Evolutionary conservation across 2,888 invertebrate genomes (phyloP).

Genomic region (Melanchra persicariae): DNA sequence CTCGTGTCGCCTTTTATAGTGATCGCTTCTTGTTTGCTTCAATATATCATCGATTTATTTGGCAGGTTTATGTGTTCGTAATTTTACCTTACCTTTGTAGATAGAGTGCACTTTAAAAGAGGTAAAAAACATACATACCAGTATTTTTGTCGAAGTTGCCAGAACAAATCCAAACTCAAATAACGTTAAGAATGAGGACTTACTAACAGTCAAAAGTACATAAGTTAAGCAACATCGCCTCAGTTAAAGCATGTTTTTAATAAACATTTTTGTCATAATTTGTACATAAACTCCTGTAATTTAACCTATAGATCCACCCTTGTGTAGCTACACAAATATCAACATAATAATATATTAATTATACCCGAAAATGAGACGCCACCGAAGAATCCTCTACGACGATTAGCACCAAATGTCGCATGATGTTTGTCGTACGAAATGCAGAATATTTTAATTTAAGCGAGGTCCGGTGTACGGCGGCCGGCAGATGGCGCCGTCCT

Average conservation of each 20-base stretch:
- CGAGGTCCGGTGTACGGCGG: constrained; percentile 69
- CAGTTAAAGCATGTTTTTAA: too few species aligned
- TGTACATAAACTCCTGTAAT: neutral
- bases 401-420: constrained; percentile 85
- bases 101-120: neutral
- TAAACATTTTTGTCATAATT: neutral
- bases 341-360: neutral
- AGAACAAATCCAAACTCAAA: too few species aligned
- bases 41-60: constrained; percentile 58
- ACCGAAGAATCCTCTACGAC: constrained; percentile 70
- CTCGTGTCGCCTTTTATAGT: constrained; percentile 61
- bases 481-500: constrained; percentile 80
- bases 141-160: neutral
- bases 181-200: neutral
- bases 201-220: neutral
- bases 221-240: too few species aligned
- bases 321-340: neutral
- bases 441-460: constrained; percentile 88
- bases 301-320: neutral
- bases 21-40: constrained; percentile 59
- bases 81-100: constrained; percentile 18
- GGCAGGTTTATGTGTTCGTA: constrained; percentile 51
- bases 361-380: constrained; percentile 39
- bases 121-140: neutral
- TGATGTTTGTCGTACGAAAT: constrained; percentile 73